A percentile compares a stretch with the other conserved stretches of the same genome.
Evolutionary conservation across 2,113 vertebrate genomes (phyloP).

Genomic region (Barnardius zonarius): DNA sequence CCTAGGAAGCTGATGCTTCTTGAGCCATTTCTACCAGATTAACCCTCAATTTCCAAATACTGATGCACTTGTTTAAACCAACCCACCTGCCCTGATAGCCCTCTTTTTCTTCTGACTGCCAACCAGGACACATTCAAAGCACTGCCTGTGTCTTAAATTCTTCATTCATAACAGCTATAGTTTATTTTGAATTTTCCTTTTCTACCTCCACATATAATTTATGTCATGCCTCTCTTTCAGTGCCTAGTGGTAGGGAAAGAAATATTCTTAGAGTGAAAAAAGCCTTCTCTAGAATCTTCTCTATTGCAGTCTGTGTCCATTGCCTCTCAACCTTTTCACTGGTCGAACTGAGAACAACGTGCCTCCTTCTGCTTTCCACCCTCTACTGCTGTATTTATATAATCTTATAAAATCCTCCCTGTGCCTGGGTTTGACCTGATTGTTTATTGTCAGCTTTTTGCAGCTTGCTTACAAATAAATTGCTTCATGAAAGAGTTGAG

Average conservation of each 20-base stretch:
- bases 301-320: not conserved
- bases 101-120: not conserved
- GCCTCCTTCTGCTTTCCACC: not conserved
- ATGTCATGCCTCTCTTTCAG: not conserved
- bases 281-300: not conserved
- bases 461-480: not conserved
- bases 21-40: not conserved
- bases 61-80: not conserved
- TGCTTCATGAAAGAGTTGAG: not conserved
- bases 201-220: not conserved
- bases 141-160: not conserved
- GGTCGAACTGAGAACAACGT: not conserved
- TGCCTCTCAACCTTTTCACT: not conserved
- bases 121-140: not conserved
- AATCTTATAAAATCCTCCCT: not conserved
- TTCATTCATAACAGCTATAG: not conserved
- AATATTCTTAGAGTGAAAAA: not conserved
- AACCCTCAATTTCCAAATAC: not conserved
- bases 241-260: not conserved
- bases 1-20: not conserved
- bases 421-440: not conserved
- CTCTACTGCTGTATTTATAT: not conserved
- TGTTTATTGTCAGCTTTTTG: not conserved
- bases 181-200: not conserved
- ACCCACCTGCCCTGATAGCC: not conserved